Conservation (phyloP, 2,113 vertebrate genomes). For the Chamaetylas fuelleborni region DNA sequence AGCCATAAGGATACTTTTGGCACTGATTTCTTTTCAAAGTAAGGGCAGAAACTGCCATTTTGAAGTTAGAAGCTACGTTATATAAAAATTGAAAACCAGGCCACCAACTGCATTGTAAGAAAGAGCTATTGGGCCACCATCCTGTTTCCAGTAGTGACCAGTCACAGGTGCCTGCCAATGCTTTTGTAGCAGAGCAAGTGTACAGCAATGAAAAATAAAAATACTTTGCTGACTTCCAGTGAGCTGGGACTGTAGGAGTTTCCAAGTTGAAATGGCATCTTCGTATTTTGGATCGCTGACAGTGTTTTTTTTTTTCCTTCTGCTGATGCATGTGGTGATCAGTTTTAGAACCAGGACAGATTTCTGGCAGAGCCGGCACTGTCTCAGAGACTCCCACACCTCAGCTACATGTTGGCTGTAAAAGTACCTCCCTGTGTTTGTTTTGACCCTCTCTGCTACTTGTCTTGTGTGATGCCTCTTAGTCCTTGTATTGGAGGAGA, state of each 20-base stretch:
- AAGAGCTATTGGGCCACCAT: neutral
- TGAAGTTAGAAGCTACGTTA: neutral
- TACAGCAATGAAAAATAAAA: neutral
- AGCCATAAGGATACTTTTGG: neutral
- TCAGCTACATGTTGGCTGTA: neutral
- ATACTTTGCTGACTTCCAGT: neutral
- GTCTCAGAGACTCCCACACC: neutral
- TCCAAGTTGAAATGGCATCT: fast-evolving
- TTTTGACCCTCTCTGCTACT: neutral
- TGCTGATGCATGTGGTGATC: neutral
- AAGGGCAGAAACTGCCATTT: neutral
- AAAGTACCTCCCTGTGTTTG: neutral
- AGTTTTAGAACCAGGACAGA: fast-evolving
- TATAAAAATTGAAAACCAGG: neutral
- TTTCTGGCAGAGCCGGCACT: neutral
- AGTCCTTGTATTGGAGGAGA: neutral
- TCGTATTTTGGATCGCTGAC: fast-evolving
- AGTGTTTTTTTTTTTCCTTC: neutral
- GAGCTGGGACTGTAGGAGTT: neutral
- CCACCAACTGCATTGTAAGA: neutral
- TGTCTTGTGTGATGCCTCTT: neutral
- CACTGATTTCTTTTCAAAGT: neutral
- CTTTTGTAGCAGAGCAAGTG: neutral
- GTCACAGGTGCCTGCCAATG: neutral
- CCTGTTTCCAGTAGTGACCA: neutral